A percentile compares a stretch with the other conserved stretches of the same genome.
phyloP scores from a whole-genome alignment of 2,113 vertebrate genomes.

The Misgurnus anguillicaudatus region DNA sequence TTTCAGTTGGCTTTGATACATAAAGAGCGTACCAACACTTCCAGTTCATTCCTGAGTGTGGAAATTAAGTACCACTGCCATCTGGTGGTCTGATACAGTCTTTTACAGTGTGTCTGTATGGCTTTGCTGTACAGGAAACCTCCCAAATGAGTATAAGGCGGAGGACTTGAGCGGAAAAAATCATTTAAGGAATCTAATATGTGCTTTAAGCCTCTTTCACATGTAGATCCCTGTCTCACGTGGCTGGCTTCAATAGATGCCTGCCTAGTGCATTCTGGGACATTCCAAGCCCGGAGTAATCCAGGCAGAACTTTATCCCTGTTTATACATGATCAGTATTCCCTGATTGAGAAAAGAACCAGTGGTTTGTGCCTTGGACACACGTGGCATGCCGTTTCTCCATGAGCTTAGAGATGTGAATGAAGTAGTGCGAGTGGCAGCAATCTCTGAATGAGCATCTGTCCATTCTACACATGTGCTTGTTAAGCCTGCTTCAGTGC shows the following conservation, averaged over 20 bases:
- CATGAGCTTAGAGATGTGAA: constrained; percentile 32
- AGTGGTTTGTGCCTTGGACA: constrained; percentile 30
- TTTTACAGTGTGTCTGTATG: constrained; percentile 41
- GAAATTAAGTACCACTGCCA: constrained; percentile 62
- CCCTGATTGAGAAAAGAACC: constrained; percentile 48
- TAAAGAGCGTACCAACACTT: neutral
- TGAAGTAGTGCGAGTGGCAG: constrained; percentile 22
- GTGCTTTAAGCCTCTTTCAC: constrained; percentile 54
- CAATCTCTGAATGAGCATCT: constrained; percentile 45
- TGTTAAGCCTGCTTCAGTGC: constrained; percentile 19
- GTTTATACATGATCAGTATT: constrained; percentile 41
- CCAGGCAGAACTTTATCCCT: constrained; percentile 39
- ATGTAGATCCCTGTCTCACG: constrained; percentile 17
- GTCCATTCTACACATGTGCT: constrained; percentile 35
- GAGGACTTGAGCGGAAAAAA: constrained; percentile 16
- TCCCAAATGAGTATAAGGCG: constrained; percentile 13
- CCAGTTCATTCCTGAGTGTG: neutral
- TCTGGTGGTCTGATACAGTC: constrained; percentile 60
- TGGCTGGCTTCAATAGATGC: constrained; percentile 11
- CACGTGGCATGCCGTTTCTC: constrained; percentile 32
- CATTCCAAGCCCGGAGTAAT: constrained; percentile 36
- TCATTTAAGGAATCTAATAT: constrained; percentile 50
- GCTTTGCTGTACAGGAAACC: constrained; percentile 51
- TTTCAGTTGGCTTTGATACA: neutral
- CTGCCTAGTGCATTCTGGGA: constrained; percentile 25